These are phyloP conservation scores for Actinia tenebrosa DNA, from an alignment of 64 coral and sea anemone species.

Conservation along the genomic window DNA sequence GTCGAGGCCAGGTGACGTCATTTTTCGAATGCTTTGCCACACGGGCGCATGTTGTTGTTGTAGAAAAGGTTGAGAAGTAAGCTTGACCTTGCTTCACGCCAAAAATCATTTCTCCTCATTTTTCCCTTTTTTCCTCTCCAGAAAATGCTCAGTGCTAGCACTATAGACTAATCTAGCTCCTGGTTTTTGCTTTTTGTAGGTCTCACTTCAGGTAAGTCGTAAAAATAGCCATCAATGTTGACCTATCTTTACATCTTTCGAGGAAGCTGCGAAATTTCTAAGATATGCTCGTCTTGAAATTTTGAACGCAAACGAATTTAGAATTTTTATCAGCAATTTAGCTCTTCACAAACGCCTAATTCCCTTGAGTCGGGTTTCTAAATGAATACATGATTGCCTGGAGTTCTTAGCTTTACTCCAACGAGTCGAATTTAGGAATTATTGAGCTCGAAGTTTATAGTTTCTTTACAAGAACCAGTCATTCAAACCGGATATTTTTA, in stretches of 20 bases:
- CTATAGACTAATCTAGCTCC: background rate
- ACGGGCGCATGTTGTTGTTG: constrained; percentile 11
- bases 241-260: background rate
- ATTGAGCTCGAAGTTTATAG: background rate
- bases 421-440: background rate
- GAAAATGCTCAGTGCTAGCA: background rate
- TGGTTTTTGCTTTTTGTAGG: background rate
- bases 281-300: background rate
- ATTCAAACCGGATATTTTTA: constrained; percentile 1
- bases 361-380: background rate
- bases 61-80: background rate
- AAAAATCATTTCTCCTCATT: background rate
- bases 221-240: background rate
- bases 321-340: background rate
- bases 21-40: background rate
- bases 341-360: background rate
- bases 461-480: background rate
- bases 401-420: background rate
- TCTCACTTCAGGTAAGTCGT: background rate
- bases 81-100: background rate
- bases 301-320: background rate
- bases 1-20: background rate
- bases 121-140: background rate
- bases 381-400: background rate
- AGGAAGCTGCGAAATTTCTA: background rate